Evolutionary conservation across 2,888 invertebrate species (phyloP).

Genomic region (Apodemia zela): DNA sequence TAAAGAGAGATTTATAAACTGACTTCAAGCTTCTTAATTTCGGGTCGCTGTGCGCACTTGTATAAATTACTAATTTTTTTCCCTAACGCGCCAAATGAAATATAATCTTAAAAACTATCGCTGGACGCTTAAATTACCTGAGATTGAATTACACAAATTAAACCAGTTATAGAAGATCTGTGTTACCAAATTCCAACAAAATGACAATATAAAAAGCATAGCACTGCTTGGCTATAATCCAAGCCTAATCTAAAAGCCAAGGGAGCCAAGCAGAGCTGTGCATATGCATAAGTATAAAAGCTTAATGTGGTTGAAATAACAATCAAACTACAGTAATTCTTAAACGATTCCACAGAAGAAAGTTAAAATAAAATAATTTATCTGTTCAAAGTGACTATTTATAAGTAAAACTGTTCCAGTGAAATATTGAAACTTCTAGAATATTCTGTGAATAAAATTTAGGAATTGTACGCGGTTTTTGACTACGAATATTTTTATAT

Average conservation of each 20-base stretch:
- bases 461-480: background rate
- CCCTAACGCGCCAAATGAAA: no score
- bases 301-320: constrained; percentile 1
- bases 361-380: background rate
- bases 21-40: no score
- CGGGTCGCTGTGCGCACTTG: no score
- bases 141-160: background rate
- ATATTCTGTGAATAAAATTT: background rate
- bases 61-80: no score
- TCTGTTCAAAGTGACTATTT: background rate
- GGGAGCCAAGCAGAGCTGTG: constrained; percentile 48
- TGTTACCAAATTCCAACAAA: constrained; percentile 19
- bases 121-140: background rate
- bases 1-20: no score
- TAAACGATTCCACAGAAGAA: background rate
- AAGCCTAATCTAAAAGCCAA: constrained; percentile 38
- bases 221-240: constrained; percentile 29
- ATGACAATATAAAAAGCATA: constrained; percentile 19
- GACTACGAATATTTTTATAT: background rate
- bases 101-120: background rate
- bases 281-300: constrained; percentile 21
- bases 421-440: background rate
- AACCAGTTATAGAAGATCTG: constrained; percentile 18
- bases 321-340: background rate
- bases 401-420: background rate